phyloP scores from a whole-genome alignment of 1,140 invertebrate genomes.

The Ruditapes philippinarum region DNA sequence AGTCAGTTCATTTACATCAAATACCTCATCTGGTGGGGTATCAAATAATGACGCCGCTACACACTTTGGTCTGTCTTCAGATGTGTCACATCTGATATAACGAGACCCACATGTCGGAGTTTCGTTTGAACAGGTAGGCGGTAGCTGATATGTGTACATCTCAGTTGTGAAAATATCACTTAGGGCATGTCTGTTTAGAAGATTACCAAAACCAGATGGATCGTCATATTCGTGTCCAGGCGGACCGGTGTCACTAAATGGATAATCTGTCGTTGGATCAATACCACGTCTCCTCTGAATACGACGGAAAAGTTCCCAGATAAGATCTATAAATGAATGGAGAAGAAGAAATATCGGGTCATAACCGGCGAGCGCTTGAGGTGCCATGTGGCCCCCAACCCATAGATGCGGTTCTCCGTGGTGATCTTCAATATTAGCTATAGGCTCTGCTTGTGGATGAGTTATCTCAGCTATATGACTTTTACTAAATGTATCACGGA shows the following conservation, averaged over 20 bases:
- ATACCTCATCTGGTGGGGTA: constrained; percentile 23
- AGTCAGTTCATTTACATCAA: constrained; percentile 25
- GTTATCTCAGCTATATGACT: constrained; percentile 70
- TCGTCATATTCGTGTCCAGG: constrained; percentile 57
- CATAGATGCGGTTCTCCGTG: constrained; percentile 74
- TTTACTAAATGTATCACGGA: constrained; percentile 65
- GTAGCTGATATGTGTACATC: constrained; percentile 77
- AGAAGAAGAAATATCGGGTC: constrained; percentile 74
- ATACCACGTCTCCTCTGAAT: constrained; percentile 70
- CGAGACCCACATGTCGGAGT: constrained; percentile 77
- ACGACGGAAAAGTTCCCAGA: constrained; percentile 73
- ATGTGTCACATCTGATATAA: constrained; percentile 70
- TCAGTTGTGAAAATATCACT: constrained; percentile 74
- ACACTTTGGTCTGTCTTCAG: constrained; percentile 63
- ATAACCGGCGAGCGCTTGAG: constrained; percentile 67
- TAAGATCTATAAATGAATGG: constrained; percentile 75
- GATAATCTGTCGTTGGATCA: constrained; percentile 75
- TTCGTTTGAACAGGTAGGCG: constrained; percentile 73
- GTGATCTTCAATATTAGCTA: constrained; percentile 72
- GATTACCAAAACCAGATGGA: constrained; percentile 76
- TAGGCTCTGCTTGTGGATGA: constrained; percentile 69
- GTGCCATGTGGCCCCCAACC: constrained; percentile 74
- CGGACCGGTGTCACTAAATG: constrained; percentile 64
- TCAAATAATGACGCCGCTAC: constrained; percentile 61
- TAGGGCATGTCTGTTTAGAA: constrained; percentile 76